phyloP scores from a whole-genome alignment of 2,888 invertebrate genomes.

The Nesidiocoris tenuis region DNA sequence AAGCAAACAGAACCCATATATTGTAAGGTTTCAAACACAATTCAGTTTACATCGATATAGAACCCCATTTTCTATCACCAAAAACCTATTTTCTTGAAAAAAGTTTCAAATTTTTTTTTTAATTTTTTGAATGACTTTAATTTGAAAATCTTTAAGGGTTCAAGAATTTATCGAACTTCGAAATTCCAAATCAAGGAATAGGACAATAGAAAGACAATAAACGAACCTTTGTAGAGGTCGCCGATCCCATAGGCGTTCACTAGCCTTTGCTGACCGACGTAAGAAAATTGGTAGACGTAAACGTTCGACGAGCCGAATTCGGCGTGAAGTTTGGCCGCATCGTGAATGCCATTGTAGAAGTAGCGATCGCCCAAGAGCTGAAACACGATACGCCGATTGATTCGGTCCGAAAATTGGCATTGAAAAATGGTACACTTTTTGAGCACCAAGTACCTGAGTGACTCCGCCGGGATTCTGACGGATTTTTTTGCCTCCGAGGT shows the following conservation, averaged over 20 bases:
- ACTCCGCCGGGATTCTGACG: neutral
- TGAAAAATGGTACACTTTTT: neutral
- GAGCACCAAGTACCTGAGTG: neutral
- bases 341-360: conserved; percentile 31
- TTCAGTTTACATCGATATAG: too few relatives aligned
- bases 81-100: too few relatives aligned
- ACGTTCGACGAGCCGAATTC: conserved; percentile 11
- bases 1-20: too few relatives aligned
- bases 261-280: conserved; percentile 20
- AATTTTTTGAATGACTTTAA: too few relatives aligned
- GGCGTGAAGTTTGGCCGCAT: conserved; percentile 28
- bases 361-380: conserved; percentile 35
- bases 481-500: conserved; percentile 6
- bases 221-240: conserved; percentile 24
- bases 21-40: too few relatives aligned
- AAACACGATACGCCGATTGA: neutral
- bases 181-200: neutral
- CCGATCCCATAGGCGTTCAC: neutral
- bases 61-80: too few relatives aligned
- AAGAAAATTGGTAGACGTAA: conserved; percentile 35
- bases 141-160: too few relatives aligned
- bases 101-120: too few relatives aligned
- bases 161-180: too few relatives aligned
- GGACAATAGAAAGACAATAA: neutral
- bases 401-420: neutral